Conservation (phyloP, 2,113 vertebrate species). For the Tympanuchus pallidicinctus region DNA sequence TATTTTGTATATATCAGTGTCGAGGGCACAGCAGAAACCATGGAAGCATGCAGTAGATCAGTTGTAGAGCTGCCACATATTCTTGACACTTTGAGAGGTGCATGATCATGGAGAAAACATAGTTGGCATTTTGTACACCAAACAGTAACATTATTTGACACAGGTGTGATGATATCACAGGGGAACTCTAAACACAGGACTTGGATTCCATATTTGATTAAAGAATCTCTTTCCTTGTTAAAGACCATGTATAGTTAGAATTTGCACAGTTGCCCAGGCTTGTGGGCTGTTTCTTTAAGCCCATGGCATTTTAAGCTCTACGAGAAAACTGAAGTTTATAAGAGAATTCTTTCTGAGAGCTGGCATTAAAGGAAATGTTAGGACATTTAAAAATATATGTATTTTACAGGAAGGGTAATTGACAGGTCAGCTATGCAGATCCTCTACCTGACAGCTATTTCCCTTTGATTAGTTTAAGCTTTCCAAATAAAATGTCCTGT, state of each 20-base stretch:
- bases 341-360: background rate
- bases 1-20: background rate
- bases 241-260: background rate
- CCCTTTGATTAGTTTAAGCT: slow-evolving; percentile 2
- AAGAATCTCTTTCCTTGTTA: background rate
- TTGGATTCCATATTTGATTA: background rate
- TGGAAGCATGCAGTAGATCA: background rate
- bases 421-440: background rate
- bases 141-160: background rate
- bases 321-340: background rate
- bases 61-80: background rate
- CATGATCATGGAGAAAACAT: background rate
- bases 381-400: background rate
- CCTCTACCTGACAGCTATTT: background rate
- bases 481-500: background rate
- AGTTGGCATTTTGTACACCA: background rate
- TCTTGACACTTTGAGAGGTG: background rate
- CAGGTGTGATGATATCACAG: background rate
- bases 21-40: background rate
- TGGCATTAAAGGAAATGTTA: slow-evolving; percentile 23
- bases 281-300: background rate
- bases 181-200: background rate
- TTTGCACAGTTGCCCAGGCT: background rate
- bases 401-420: slow-evolving; percentile 6
- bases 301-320: background rate